phyloP scores from a whole-genome alignment of 2,888 invertebrate genomes.

The Lacanobia oleracea region DNA sequence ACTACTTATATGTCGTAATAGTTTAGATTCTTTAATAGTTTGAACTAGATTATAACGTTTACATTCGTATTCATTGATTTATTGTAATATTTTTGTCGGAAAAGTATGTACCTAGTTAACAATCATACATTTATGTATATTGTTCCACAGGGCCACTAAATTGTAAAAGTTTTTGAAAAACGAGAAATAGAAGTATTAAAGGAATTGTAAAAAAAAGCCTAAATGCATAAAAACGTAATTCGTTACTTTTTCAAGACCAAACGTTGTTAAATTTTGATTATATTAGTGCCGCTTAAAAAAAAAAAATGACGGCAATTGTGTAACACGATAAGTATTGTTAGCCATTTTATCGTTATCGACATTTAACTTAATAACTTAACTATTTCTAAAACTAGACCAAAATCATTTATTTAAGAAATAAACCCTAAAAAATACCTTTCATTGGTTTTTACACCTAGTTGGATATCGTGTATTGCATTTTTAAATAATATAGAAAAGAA shows the following conservation, averaged over 20 bases:
- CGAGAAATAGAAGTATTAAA: background rate
- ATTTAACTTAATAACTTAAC: background rate
- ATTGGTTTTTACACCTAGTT: no score
- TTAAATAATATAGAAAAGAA: no score
- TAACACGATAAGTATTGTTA: conserved; percentile 35
- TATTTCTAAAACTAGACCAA: conserved; percentile 24
- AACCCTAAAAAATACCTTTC: no score
- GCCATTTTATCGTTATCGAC: conserved; percentile 24
- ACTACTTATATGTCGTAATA: conserved; percentile 42
- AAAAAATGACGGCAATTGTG: conserved; percentile 44
- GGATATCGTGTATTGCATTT: no score
- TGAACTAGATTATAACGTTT: background rate
- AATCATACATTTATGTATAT: background rate
- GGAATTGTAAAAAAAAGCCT: background rate
- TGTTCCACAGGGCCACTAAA: background rate
- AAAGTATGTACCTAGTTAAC: background rate
- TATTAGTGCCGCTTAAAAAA: conserved; percentile 24
- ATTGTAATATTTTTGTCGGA: background rate
- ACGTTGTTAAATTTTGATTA: background rate
- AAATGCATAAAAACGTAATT: background rate
- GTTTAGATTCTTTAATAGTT: conserved; percentile 34
- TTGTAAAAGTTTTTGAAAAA: background rate
- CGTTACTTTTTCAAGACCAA: background rate
- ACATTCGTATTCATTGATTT: background rate
- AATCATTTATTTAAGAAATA: background rate